phyloP scores from a whole-genome alignment of 92 coral and sea anemone species.

The Blastomussa wellsi region DNA sequence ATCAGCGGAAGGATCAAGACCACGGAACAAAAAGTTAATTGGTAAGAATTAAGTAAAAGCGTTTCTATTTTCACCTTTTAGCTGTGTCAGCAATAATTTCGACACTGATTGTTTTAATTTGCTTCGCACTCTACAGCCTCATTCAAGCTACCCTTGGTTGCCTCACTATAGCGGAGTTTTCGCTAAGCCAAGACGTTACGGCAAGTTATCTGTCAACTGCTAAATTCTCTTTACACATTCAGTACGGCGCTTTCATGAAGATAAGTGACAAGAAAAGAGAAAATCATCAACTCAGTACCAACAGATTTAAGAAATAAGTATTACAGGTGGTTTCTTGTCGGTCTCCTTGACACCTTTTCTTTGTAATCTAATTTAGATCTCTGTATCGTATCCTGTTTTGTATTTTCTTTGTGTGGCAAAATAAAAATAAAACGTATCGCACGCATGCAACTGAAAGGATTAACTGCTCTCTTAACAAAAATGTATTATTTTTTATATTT shows the following conservation, averaged over 20 bases:
- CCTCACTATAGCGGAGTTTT: constrained; percentile 77
- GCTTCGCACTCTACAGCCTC: constrained; percentile 54
- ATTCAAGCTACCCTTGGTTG: constrained; percentile 94
- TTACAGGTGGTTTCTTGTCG: too few species aligned
- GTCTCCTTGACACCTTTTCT: too few species aligned
- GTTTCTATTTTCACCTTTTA: background rate
- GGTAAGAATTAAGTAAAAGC: constrained; percentile 49
- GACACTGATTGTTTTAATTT: background rate
- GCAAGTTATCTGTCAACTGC: constrained; percentile 43
- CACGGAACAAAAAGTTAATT: constrained; percentile 93
- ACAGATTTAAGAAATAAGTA: background rate
- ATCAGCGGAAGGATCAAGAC: constrained; percentile 89
- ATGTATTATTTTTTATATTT: background rate
- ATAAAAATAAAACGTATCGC: background rate
- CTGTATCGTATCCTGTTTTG: too few species aligned
- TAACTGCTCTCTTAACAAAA: background rate
- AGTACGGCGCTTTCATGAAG: background rate
- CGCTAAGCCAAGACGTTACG: constrained; percentile 92
- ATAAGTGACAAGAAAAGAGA: background rate
- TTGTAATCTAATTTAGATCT: too few species aligned
- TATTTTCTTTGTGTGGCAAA: too few species aligned
- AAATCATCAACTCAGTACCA: background rate
- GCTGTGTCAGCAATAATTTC: too few species aligned
- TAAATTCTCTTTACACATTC: background rate
- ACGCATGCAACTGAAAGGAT: background rate